Evolutionary conservation across 2,888 invertebrate species (phyloP), one percentile per base, ranked within the genome.

Genomic region (Aethes cnicana): DNA sequence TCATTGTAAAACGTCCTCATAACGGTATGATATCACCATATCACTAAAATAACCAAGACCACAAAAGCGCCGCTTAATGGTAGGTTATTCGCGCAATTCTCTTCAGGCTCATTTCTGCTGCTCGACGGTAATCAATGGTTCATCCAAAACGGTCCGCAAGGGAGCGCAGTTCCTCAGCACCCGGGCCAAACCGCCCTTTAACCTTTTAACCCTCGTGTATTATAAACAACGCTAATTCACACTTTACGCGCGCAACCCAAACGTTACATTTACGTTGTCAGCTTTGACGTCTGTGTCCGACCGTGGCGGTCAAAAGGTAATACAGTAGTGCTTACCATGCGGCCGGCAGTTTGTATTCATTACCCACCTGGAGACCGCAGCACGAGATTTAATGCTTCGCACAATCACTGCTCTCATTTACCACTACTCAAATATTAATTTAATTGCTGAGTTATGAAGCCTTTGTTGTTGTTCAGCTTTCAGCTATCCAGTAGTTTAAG

Each of bases 301-400:
- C n/a, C n/a, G n/a, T n/a, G n/a, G n/a, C n/a, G n/a, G n/a, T n/a
- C n/a, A n/a, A n/a, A n/a, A n/a, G n/a, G n/a, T n/a, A n/a, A 86
- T 85, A 86, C 77, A 77, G 72, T 76, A 72, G 77, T 69, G 77
- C 77, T 81, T 81, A 80, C 81, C 80, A 73, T 75, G 74, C 79
- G 74, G 72, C 68, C 80, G 84, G 82, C 86, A 84, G 80, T 85
- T 87, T 84, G 81, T 88, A 84, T 87, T 86, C 84, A 88, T 87
- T 84, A 85, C 79, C 77, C 70, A 81, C 83, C 82, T 83, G 77
- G 76, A 74, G 64, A 62, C 61, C 54, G 69, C 72, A 67, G 67
- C 71, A 72, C 63, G 62, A 78, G 79, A 84, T 81, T 81, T 78
- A 83, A 77, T 78, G 68, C 73, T 69, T 66, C 66, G 63, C 71